Conservation (phyloP, 2,797 vertebrate species). For the Anableps anableps region DNA sequence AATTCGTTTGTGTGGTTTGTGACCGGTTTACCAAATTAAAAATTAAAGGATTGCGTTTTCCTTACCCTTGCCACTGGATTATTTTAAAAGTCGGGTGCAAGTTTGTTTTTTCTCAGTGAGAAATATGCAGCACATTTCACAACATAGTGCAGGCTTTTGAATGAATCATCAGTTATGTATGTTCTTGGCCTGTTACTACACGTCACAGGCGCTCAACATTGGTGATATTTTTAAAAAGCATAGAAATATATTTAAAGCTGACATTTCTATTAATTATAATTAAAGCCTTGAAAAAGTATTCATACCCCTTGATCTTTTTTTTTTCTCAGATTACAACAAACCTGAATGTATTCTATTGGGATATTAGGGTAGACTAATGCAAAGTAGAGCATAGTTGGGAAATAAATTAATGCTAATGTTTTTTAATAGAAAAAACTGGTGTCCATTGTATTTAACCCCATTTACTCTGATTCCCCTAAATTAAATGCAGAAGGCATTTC, state of each 20-base stretch:
- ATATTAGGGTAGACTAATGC: not conserved
- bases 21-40: not conserved
- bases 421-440: not conserved
- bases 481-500: not conserved
- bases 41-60: not conserved
- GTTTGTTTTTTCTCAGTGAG: not conserved
- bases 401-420: not conserved
- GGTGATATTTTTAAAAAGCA: not conserved
- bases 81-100: not conserved
- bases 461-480: not conserved
- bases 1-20: constrained; percentile 42
- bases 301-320: not conserved
- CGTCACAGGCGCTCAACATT: not conserved
- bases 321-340: not conserved
- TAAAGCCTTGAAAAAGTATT: not conserved
- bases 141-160: not conserved
- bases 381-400: not conserved
- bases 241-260: not conserved
- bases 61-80: not conserved
- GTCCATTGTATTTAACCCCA: not conserved
- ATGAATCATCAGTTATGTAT: not conserved
- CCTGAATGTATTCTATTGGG: not conserved
- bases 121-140: not conserved
- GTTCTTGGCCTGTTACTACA: not conserved
- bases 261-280: not conserved